phyloP scores from a whole-genome alignment of 2,113 vertebrate species.

The Chloropsis hardwickii region DNA sequence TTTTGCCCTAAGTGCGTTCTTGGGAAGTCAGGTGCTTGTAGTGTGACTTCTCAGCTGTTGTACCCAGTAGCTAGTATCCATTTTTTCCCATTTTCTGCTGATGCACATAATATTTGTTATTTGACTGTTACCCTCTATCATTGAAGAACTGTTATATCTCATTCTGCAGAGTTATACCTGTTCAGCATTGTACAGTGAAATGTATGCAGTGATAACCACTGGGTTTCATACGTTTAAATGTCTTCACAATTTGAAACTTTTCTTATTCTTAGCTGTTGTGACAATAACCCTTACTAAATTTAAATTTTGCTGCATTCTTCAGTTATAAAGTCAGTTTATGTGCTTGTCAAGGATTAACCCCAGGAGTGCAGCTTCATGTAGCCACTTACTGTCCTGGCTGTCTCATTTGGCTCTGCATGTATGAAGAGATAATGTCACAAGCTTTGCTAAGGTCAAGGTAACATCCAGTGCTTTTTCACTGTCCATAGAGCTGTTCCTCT shows the following conservation, averaged over 20 bases:
- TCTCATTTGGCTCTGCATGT: background rate
- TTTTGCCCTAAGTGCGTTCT: background rate
- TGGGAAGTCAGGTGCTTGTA: background rate
- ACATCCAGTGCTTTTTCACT: background rate
- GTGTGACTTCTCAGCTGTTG: background rate
- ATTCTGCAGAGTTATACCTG: background rate
- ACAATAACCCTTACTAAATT: background rate
- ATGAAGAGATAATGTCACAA: background rate
- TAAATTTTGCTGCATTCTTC: background rate
- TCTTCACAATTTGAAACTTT: background rate
- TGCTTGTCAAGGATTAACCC: background rate
- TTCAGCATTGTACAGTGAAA: background rate
- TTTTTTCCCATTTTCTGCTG: background rate
- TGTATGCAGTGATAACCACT: fast-evolving
- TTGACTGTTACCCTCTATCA: background rate
- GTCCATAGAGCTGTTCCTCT: background rate
- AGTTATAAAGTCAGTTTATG: background rate
- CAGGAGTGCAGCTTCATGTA: background rate
- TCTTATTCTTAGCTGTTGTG: background rate
- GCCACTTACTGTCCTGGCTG: fast-evolving
- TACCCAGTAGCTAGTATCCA: background rate
- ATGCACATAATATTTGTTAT: background rate
- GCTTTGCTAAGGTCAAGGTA: background rate
- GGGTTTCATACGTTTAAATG: background rate
- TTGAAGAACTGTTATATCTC: background rate